Conservation (phyloP, 2,113 vertebrate genomes). For the Meriones unguiculatus region DNA sequence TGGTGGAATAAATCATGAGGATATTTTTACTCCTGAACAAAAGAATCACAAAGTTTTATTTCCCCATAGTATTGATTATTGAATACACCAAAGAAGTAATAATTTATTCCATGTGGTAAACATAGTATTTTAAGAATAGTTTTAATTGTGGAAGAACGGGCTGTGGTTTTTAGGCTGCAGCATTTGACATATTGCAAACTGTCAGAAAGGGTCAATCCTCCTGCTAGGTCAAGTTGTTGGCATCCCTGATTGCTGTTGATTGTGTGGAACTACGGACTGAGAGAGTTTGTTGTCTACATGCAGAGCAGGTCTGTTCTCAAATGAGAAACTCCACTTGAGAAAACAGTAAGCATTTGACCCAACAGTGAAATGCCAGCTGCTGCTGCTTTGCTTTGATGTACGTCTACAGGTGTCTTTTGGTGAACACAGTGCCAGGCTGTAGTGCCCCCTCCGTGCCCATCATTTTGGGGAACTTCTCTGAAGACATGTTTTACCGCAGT, state of each 20-base stretch:
- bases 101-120: neutral
- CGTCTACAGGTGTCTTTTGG: neutral
- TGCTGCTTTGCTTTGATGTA: slow-evolving; percentile 30
- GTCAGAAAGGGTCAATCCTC: slow-evolving; percentile 2
- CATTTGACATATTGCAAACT: slow-evolving; percentile 19
- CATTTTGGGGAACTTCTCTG: slow-evolving; percentile 58
- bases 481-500: slow-evolving; percentile 3
- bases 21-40: neutral
- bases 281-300: neutral
- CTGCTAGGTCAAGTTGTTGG: neutral
- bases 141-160: neutral
- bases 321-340: neutral
- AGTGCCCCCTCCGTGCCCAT: neutral
- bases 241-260: neutral
- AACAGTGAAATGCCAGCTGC: neutral
- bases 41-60: neutral
- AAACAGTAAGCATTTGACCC: neutral
- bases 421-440: neutral
- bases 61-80: neutral
- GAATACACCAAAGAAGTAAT: neutral
- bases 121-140: slow-evolving; percentile 9
- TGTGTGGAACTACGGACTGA: neutral
- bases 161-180: slow-evolving; percentile 22
- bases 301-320: neutral
- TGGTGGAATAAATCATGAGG: neutral